These are phyloP conservation scores for Poeciliopsis presidionis DNA, from an alignment of 2,797 vertebrate genomes.

Conservation along the genomic window DNA sequence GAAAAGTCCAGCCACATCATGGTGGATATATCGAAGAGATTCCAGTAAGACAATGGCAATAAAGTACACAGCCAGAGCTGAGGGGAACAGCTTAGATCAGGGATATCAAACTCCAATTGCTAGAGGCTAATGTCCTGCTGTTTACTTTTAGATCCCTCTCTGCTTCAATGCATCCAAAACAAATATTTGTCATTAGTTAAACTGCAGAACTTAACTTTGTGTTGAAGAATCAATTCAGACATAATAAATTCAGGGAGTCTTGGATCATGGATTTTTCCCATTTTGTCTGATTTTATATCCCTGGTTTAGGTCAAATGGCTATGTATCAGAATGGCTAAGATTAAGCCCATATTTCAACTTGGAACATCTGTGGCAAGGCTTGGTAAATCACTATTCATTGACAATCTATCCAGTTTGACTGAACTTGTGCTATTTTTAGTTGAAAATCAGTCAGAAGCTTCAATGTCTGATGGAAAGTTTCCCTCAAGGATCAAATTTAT, in stretches of 20 bases:
- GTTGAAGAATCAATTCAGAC: neutral
- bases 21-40: too few relatives aligned
- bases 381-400: neutral
- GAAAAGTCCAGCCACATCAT: neutral
- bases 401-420: neutral
- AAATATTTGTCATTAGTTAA: neutral
- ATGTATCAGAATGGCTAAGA: neutral
- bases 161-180: neutral
- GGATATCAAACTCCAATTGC: neutral
- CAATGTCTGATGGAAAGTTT: neutral
- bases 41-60: neutral
- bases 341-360: neutral
- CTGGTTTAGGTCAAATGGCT: neutral
- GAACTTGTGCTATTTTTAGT: neutral
- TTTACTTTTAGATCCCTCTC: neutral
- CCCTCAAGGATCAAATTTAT: neutral
- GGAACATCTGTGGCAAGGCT: neutral
- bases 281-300: neutral
- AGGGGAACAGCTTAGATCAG: neutral
- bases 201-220: neutral
- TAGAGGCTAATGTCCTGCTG: neutral
- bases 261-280: neutral
- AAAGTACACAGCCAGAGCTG: neutral
- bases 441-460: neutral
- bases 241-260: neutral